Evolutionary conservation across 2,113 vertebrate species (phyloP), one percentile per base, ranked within the genome.

Genomic region (Corythoichthys intestinalis): DNA sequence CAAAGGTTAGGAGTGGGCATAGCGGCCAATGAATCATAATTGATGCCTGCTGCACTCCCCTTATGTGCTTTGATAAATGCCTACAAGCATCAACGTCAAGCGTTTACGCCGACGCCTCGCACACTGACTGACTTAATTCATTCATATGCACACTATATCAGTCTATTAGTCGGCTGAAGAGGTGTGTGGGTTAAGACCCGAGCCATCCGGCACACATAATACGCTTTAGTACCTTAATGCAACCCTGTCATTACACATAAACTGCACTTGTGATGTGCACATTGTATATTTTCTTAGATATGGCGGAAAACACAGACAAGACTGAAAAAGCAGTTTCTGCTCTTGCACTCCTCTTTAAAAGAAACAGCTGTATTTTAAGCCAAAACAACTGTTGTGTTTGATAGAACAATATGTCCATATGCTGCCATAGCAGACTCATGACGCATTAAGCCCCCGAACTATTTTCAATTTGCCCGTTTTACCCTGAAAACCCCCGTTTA

Each of bases 121-220:
- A 71, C 64, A 60, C 69, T 39, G 56, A 76, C 53, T 37, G 56
- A 61, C 66, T 77, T 74, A 73, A 79, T 44, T 44, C 41, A 4
- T 44, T 44, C 41, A 5, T 68, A 53, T 38, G 12, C 39, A 48
- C 20, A 77, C 12, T 50, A 59, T 74, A 15, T 47, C 17, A 82
- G 76, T 75, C 77, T 70, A 80, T 80, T 79, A 76, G 66, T 60
- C 0, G 2, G 65, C 66, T 20, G 35, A 78, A 71, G 67, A 72
- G 69, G 65, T 4, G 2, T 1, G 66, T 53, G 58, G 67, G 57
- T 65, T 80, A 47, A 44, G 61, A 34, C 34, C 56, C 2, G 34
- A 28, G 1, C 34, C 56, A 13, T 37, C 12, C 34, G 56, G 4
- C 34, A 15, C 34, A 12, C 34, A 4, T 37, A 7, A 35, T 35